phyloP scores from a whole-genome alignment of 2,113 vertebrate genomes.

The Petroica traversi region DNA sequence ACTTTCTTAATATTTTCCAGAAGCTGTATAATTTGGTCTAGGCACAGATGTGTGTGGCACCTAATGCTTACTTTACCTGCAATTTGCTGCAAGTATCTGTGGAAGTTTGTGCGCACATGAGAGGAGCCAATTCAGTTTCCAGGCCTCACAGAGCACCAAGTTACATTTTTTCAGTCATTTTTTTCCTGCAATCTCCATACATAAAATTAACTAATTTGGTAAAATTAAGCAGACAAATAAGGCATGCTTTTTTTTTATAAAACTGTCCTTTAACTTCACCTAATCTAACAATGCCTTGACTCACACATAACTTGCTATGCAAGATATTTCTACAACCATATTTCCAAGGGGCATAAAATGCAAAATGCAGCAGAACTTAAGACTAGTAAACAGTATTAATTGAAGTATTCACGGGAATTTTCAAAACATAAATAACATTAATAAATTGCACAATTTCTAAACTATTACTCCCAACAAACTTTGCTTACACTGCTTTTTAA shows the following conservation, averaged over 20 bases:
- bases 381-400: constrained; percentile 24
- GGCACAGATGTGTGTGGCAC: background rate
- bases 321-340: background rate
- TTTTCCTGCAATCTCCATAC: background rate
- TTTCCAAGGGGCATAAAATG: background rate
- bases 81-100: background rate
- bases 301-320: background rate
- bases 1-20: background rate
- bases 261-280: background rate
- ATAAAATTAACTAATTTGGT: background rate
- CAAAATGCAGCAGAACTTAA: background rate
- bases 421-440: constrained; percentile 23
- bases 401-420: background rate
- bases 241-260: background rate
- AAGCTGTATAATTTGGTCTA: background rate
- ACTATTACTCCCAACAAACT: background rate
- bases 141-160: background rate
- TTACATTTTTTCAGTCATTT: background rate
- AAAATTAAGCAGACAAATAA: background rate
- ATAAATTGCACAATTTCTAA: constrained; percentile 23
- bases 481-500: constrained; percentile 26
- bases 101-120: rapidly evolving
- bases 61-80: background rate
- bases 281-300: background rate
- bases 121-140: background rate